Conservation (phyloP, 2,113 vertebrate genomes). For the Lucifuga dentata region DNA sequence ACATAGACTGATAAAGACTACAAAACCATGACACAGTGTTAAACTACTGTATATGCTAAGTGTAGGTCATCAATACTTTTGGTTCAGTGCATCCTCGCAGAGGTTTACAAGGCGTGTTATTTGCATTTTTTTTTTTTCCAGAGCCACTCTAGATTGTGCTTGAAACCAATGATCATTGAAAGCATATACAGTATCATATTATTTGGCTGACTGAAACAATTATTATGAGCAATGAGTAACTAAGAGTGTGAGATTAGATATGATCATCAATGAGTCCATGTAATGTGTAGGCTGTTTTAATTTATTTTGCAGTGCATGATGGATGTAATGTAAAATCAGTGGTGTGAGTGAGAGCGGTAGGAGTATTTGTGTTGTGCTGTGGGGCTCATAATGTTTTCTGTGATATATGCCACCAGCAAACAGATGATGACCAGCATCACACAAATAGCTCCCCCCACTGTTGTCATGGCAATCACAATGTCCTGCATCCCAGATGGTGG, state of each 20-base stretch:
- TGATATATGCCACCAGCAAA: conserved; percentile 96
- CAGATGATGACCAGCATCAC: conserved; percentile 99
- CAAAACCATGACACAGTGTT: conserved; percentile 41
- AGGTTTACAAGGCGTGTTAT: conserved; percentile 60
- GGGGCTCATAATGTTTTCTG: conserved; percentile 93
- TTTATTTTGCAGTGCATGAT: conserved; percentile 12
- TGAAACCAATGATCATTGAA: conserved; percentile 45
- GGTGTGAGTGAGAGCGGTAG: conserved; percentile 74
- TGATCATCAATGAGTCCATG: background rate
- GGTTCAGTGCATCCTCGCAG: conserved; percentile 63
- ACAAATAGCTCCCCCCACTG: conserved; percentile 96
- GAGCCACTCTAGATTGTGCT: conserved; percentile 69
- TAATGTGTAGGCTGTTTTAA: conserved; percentile 7
- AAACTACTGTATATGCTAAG: conserved; percentile 31
- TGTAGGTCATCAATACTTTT: conserved; percentile 53
- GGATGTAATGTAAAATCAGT: conserved; percentile 42
- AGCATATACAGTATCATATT: conserved; percentile 29
- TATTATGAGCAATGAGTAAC: conserved; percentile 5
- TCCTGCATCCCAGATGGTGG: conserved; percentile 92
- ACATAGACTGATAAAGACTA: conserved; percentile 30
- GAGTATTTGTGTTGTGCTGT: conserved; percentile 73
- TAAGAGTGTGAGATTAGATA: conserved; percentile 28
- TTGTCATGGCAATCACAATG: conserved; percentile 97
- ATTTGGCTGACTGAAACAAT: conserved; percentile 21
- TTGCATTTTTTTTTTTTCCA: conserved; percentile 30